These are phyloP conservation scores for Brachyrhaphis roseni DNA, from an alignment of 2,797 vertebrate genomes.

Conservation along the genomic window DNA sequence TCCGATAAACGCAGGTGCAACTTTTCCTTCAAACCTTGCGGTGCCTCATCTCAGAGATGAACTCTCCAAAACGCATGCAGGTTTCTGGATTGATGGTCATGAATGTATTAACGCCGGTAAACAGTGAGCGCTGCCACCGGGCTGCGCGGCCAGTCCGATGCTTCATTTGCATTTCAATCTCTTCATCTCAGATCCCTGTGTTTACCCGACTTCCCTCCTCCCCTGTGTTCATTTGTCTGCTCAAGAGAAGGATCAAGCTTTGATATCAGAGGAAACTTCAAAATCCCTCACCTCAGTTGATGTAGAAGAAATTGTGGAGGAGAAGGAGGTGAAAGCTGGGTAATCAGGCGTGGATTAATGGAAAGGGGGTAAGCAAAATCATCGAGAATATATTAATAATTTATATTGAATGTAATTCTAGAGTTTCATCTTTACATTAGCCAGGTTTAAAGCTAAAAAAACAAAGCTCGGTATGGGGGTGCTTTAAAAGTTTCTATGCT, in stretches of 20 bases:
- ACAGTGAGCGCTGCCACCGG: background rate
- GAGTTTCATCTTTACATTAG: background rate
- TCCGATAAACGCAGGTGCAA: constrained; percentile 5
- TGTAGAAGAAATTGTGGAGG: background rate
- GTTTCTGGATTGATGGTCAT: constrained; percentile 25
- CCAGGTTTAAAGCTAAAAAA: background rate
- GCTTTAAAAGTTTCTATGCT: background rate
- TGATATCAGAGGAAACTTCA: constrained; percentile 25
- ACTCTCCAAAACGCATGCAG: constrained; percentile 9
- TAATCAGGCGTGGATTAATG: background rate
- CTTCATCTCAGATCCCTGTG: constrained; percentile 17
- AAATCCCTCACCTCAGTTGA: constrained; percentile 15
- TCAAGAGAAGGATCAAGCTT: constrained; percentile 29
- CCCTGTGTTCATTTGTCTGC: constrained; percentile 25
- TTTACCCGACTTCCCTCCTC: constrained; percentile 8
- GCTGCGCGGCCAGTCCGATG: background rate
- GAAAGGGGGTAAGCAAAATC: background rate
- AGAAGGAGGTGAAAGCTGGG: background rate
- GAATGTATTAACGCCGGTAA: constrained; percentile 34
- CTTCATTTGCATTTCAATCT: constrained; percentile 61
- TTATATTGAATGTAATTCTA: background rate
- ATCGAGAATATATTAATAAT: background rate
- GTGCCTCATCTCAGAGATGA: constrained; percentile 1
- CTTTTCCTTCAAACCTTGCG: background rate
- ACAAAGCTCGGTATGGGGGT: background rate